Evolutionary conservation across 2,113 vertebrate species (phyloP), one percentile per base, ranked within the genome.

Genomic region (Silurus glanis): DNA sequence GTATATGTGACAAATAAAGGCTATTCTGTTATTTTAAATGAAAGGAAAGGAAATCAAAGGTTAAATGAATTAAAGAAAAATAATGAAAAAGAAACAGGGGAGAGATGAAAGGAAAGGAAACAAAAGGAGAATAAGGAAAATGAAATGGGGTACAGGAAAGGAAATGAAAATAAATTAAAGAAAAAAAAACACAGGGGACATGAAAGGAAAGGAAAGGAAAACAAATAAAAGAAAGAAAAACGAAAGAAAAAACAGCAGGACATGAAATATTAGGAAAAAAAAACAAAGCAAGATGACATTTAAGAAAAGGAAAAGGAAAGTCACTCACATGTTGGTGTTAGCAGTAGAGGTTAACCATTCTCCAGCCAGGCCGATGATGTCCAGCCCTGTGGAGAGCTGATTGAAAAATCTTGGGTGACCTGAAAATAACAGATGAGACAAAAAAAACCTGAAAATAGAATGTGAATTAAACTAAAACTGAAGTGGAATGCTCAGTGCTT

Each of bases 361-460:
- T 6, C 98, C 98, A 0, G 97, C 98, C 93, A 99, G 91, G 23
- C 98, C 98, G 75, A 99, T 98, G 25, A 99, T 96, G 91, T 99
- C 98, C 91, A 99, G 91, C 58, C 98, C 98, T 58, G 97, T 96
- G 5, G 98, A 99, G 53, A 99, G 92, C 93, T 99, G 98, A 90
- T 99, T 99, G 93, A 99, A 99, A 93, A 99, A 99, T 51, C 98
- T 96, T 86, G 98, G 98, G 55, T 99, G 98, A 94, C 98, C 98
- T 99, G 83, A 91, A 75, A 86, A 25, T 23, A 82, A 51, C 37
- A 84, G 25, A 69, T 4, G n/a, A 67, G 1, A 74, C 12, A 71
- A 10, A 21, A 75, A 14, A 21, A 23, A 59, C 47, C 1, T 9
- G 21, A 56, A 49, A 47, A 21, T 37, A 37, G 37, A 37, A 37